phyloP scores from a whole-genome alignment of 2,113 vertebrate species.

The Sardina pilchardus region DNA sequence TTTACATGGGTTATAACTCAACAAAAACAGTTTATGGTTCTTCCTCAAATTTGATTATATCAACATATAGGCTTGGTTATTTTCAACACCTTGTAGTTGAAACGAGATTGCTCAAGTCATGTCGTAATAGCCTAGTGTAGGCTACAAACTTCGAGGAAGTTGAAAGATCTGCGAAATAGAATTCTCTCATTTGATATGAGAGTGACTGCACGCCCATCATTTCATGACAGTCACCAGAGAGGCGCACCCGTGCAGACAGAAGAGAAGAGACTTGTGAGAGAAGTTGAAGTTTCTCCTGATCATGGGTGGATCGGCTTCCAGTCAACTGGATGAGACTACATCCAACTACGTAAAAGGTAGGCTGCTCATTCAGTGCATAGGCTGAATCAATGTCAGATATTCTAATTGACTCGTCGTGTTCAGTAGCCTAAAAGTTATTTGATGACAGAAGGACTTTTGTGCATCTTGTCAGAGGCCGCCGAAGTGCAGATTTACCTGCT shows the following conservation, averaged over 20 bases:
- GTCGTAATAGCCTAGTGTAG: not conserved
- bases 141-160: not conserved
- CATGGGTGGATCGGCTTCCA: conserved; percentile 52
- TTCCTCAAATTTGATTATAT: not conserved
- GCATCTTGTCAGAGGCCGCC: too few relatives aligned
- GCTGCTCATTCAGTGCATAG: not conserved
- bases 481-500: too few relatives aligned
- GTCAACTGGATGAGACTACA: conserved; percentile 52
- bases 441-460: too few relatives aligned
- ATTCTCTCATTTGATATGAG: not conserved
- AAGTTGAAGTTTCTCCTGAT: conserved; percentile 19
- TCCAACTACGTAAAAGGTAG: conserved; percentile 54
- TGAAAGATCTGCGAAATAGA: not conserved
- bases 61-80: not conserved
- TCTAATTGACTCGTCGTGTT: too few relatives aligned
- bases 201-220: not conserved
- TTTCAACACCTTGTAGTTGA: not conserved
- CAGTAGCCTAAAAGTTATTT: too few relatives aligned
- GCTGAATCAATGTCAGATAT: too few relatives aligned
- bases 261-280: conserved; percentile 7
- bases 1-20: too few relatives aligned
- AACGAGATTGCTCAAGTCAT: not conserved
- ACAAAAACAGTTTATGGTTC: too few relatives aligned
- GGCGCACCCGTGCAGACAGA: not conserved
- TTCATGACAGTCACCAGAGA: conserved; percentile 27